A percentile compares a stretch with the other conserved stretches of the same genome.
phyloP scores from a whole-genome alignment of 2,113 vertebrate species.

The Eulacestoma nigropectus region DNA sequence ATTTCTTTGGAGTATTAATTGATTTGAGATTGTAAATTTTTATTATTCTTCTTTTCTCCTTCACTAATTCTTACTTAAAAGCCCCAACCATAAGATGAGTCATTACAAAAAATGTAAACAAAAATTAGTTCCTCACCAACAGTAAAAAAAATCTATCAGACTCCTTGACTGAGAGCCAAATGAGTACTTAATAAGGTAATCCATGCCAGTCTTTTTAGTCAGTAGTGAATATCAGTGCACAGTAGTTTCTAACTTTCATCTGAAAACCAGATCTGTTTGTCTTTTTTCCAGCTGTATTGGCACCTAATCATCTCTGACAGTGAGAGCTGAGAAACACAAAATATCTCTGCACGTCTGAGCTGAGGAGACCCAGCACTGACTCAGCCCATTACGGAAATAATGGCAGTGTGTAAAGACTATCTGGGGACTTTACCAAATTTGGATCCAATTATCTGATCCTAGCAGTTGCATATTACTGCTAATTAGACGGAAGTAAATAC shows the following conservation, averaged over 20 bases:
- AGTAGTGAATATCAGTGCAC: neutral
- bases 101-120: neutral
- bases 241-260: neutral
- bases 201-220: neutral
- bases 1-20: conserved; percentile 5
- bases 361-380: neutral
- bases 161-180: neutral
- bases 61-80: neutral
- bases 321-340: neutral
- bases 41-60: neutral
- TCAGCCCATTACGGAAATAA: neutral
- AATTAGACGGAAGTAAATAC: neutral
- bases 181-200: neutral
- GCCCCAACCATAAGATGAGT: neutral
- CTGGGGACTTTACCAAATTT: neutral
- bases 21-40: neutral
- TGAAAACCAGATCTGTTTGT: neutral
- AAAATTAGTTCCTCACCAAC: neutral
- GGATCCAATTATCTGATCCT: neutral
- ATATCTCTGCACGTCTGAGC: neutral
- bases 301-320: neutral
- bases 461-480: neutral
- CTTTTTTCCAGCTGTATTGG: neutral
- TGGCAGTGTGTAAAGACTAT: neutral
- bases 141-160: neutral